These are phyloP conservation scores for Osmerus mordax DNA, from an alignment of 2,113 vertebrate species.

Conservation along the genomic window DNA sequence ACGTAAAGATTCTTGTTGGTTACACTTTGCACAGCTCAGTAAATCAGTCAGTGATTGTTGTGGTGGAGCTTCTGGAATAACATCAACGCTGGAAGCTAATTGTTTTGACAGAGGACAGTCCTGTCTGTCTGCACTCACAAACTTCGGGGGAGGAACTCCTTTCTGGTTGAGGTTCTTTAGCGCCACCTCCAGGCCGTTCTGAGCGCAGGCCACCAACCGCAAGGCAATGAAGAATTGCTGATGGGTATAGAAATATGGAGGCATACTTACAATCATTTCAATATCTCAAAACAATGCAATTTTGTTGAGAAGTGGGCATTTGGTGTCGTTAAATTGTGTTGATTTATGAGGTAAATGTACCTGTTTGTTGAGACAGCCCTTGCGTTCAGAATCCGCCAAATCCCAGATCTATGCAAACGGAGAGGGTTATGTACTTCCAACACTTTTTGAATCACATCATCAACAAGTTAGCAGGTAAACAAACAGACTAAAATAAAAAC, in stretches of 20 bases:
- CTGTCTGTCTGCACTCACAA: constrained; percentile 79
- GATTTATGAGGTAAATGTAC: constrained; percentile 59
- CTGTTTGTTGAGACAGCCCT: constrained; percentile 94
- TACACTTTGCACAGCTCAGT: too few relatives aligned
- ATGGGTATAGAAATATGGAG: constrained; percentile 23
- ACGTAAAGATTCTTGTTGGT: too few relatives aligned
- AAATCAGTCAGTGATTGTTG: too few relatives aligned
- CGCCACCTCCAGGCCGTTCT: constrained; percentile 95
- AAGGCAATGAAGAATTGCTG: constrained; percentile 96
- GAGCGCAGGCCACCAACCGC: constrained; percentile 92
- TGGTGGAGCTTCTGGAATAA: too few relatives aligned
- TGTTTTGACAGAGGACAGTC: not conserved
- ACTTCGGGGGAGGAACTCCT: constrained; percentile 87
- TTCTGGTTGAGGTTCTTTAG: constrained; percentile 83
- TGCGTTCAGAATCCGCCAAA: constrained; percentile 91
- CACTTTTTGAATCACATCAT: not conserved
- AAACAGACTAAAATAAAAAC: not conserved
- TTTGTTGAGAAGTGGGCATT: too few relatives aligned
- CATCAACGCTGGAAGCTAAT: too few relatives aligned
- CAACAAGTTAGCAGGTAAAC: not conserved
- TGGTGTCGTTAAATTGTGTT: not conserved
- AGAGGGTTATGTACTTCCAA: constrained; percentile 6
- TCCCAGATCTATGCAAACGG: constrained; percentile 88
- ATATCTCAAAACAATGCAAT: too few relatives aligned
- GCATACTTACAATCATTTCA: not conserved